Conservation (phyloP, 2,797 vertebrate genomes). For the Thalassophryne amazonica region DNA sequence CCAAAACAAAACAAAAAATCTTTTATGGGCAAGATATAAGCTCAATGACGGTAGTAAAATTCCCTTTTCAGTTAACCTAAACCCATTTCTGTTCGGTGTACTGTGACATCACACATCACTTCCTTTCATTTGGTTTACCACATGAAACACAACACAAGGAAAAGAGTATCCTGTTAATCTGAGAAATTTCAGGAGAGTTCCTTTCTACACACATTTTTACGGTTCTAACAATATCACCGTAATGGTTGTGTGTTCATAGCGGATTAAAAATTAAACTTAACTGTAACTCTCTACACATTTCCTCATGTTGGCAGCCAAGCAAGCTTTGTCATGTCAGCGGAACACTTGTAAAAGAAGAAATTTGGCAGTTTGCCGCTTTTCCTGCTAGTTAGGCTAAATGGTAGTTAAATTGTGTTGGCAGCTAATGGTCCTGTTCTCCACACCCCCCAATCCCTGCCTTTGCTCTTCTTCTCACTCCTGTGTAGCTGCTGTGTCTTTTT, state of each 20-base stretch:
- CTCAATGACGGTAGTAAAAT: too few species aligned
- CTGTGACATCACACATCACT: too few species aligned
- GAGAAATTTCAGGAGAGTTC: too few species aligned
- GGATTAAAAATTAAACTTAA: constrained; percentile 24
- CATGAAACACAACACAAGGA: too few species aligned
- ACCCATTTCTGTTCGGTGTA: too few species aligned
- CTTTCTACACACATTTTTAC: not conserved
- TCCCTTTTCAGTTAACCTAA: too few species aligned
- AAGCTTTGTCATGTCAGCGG: constrained; percentile 45
- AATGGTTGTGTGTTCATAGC: constrained; percentile 32
- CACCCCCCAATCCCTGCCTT: constrained; percentile 18
- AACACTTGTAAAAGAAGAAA: constrained; percentile 50
- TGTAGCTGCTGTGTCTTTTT: constrained; percentile 71
- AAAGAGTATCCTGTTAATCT: too few species aligned
- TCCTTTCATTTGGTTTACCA: too few species aligned
- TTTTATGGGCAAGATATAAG: too few species aligned
- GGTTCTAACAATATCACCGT: not conserved
- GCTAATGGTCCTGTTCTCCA: constrained; percentile 65
- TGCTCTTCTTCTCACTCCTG: constrained; percentile 51
- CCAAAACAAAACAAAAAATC: too few species aligned
- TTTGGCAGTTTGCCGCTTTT: constrained; percentile 59
- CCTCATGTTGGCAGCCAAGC: constrained; percentile 30
- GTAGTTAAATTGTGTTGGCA: constrained; percentile 68
- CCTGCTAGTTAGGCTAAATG: constrained; percentile 65
- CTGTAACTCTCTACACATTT: constrained; percentile 27